Conservation (phyloP, 2,888 invertebrate species). For the Atethmia centrago region DNA sequence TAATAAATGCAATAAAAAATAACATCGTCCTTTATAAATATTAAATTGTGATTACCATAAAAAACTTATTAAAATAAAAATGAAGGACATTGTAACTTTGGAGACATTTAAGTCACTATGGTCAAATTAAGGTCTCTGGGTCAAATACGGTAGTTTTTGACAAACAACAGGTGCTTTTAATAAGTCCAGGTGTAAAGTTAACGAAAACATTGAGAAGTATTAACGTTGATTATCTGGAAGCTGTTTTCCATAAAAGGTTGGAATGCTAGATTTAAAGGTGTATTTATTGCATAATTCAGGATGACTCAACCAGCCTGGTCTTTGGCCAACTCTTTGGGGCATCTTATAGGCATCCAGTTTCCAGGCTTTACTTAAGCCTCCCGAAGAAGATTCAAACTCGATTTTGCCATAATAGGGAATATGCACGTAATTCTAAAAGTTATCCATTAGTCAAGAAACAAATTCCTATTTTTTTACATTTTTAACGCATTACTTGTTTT, state of each 20-base stretch:
- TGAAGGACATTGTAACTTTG: constrained; percentile 37
- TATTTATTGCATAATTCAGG: constrained; percentile 28
- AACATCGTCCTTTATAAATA: constrained; percentile 23
- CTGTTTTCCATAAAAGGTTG: constrained; percentile 1
- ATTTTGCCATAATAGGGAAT: too few species aligned
- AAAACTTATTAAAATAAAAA: constrained; percentile 26
- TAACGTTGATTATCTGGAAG: constrained; percentile 36
- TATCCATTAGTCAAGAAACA: too few species aligned
- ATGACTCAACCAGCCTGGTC: neutral
- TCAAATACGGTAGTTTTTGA: constrained; percentile 60
- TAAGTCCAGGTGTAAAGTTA: constrained; percentile 48
- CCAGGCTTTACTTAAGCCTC: neutral
- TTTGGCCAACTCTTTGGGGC: neutral
- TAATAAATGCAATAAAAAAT: constrained; percentile 9
- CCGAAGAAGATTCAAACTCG: neutral
- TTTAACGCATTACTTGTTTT: too few species aligned
- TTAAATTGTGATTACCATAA: constrained; percentile 21
- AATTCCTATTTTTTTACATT: too few species aligned
- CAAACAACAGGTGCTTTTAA: constrained; percentile 63
- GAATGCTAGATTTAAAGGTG: constrained; percentile 37
- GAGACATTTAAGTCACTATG: constrained; percentile 31
- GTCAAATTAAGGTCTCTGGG: constrained; percentile 61
- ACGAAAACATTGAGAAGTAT: constrained; percentile 35
- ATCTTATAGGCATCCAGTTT: neutral
- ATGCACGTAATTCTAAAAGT: too few species aligned